These are phyloP conservation scores for Drosophila nigromelanica DNA, from an alignment of 1,140 invertebrate species.

Conservation along the genomic window DNA sequence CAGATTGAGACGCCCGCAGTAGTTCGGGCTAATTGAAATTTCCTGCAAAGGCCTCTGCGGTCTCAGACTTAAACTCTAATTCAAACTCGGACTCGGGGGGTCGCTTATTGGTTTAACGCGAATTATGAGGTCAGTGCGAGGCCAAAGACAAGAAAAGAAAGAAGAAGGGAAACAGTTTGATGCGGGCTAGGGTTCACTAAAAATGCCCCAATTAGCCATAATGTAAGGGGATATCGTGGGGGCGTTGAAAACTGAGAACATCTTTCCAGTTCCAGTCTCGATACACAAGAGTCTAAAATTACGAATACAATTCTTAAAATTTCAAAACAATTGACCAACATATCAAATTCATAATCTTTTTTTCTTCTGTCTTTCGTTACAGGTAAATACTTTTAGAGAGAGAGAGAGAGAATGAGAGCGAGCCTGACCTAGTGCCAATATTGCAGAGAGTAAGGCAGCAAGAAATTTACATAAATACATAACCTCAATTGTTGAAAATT, in stretches of 20 bases:
- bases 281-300: slow-evolving; percentile 47
- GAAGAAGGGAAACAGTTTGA: slow-evolving; percentile 12
- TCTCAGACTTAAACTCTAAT: background rate
- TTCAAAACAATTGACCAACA: slow-evolving; percentile 15
- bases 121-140: slow-evolving; percentile 67
- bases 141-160: slow-evolving; percentile 26
- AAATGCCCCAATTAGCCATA: slow-evolving; percentile 59
- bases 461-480: background rate
- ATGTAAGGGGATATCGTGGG: slow-evolving; percentile 69
- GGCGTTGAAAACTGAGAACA: slow-evolving; percentile 49
- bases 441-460: background rate
- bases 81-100: background rate
- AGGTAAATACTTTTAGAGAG: slow-evolving; percentile 21
- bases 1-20: slow-evolving; percentile 21
- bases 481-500: background rate
- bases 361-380: slow-evolving; percentile 17
- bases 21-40: slow-evolving; percentile 67
- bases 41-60: slow-evolving; percentile 43
- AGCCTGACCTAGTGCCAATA: background rate
- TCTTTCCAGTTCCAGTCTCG: slow-evolving; percentile 2
- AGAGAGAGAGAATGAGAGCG: background rate
- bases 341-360: slow-evolving; percentile 14
- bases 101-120: slow-evolving; percentile 53
- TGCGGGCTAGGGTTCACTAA: slow-evolving; percentile 33
- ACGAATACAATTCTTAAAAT: slow-evolving; percentile 36